Conservation (phyloP, 1,140 invertebrate genomes). For the Lasioglossum baleicum region DNA sequence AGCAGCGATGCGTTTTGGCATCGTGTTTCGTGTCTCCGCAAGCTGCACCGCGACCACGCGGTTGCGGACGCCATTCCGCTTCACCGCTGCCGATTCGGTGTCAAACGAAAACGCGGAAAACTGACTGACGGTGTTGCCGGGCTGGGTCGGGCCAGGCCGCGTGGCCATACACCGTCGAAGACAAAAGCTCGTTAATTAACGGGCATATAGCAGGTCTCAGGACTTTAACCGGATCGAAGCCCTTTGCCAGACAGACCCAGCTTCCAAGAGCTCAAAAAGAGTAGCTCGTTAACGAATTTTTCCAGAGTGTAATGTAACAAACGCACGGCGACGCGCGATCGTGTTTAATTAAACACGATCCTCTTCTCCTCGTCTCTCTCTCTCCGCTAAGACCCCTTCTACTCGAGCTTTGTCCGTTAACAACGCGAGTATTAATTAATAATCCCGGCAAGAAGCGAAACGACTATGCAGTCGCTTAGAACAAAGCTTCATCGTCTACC, state of each 20-base stretch:
- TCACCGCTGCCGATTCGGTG: background rate
- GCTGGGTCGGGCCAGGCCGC: background rate
- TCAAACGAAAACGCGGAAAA: slow-evolving; percentile 5
- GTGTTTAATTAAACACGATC: slow-evolving; percentile 24
- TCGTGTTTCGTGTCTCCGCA: slow-evolving; percentile 22
- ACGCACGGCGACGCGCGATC: background rate
- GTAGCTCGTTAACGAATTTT: slow-evolving; percentile 11
- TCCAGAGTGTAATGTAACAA: background rate
- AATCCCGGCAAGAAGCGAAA: slow-evolving; percentile 4
- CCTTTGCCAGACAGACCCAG: background rate
- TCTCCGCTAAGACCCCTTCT: too few relatives aligned
- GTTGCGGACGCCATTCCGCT: background rate
- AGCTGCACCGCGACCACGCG: background rate
- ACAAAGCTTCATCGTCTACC: background rate
- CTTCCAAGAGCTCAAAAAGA: background rate
- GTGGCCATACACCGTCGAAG: too few relatives aligned
- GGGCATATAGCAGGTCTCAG: background rate
- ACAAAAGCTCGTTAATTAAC: slow-evolving; percentile 18
- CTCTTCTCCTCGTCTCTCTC: background rate
- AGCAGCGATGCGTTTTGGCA: slow-evolving; percentile 13
- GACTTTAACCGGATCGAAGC: background rate
- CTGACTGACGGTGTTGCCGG: background rate
- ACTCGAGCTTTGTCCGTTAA: slow-evolving; percentile 8
- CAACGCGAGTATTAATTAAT: slow-evolving; percentile 29
- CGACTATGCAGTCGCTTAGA: background rate